Base-by-base conservation (phyloP, 1,140 invertebrate genomes). In the Polyergus mexicanus region DNA sequence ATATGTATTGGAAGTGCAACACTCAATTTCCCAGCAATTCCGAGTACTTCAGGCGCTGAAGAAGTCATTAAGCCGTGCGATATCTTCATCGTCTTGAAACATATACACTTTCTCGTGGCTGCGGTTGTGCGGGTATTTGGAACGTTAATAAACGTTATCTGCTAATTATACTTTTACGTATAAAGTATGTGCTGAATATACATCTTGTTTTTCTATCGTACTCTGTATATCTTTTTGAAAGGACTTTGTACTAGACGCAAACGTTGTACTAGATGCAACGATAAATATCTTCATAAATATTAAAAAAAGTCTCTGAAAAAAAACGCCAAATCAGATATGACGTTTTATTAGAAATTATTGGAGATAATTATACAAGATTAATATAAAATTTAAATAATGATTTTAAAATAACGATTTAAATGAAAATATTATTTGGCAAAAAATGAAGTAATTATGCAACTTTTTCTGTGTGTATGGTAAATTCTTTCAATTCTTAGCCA, bases 81-180 rank as follows among this genome's bases (percentile, higher is more conserved):
- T 84, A 77, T 77, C 81, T 77, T 84, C 81, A 84, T 77, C 72
- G 25, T 75, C 54, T 35, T 47, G 68, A 83, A 77, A 38, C 19
- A 38, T 51, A 62, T 38, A 41, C 72, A 54, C 81, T 84, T 84
- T 84, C 72, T 77, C 81, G 41, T 32, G 28, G 60, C 66, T 83
- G 28, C 19, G 10, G 25, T 60, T 81, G 41, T 71, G 69, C 7
- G 60, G 54, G 0, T 60, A n/a, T 28, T 58, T 19, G 32, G 32
- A 13, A 32, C 25, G 38, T 25, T 32, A 83, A 83, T 83, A 74
- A 83, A 74, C 25, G 51, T 72, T 83, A 38, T 35, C 25, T 35
- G 51, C 38, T 72, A 22, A 58, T 74, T 83, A 47, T 25, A 44
- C 25, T 72, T 47, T 74, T 60, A 66, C 28, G 22, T 51, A 32